Evolutionary conservation across 2,888 invertebrate genomes (phyloP), one percentile per base, ranked within the genome.

Genomic region (Zeuzera pyrina): DNA sequence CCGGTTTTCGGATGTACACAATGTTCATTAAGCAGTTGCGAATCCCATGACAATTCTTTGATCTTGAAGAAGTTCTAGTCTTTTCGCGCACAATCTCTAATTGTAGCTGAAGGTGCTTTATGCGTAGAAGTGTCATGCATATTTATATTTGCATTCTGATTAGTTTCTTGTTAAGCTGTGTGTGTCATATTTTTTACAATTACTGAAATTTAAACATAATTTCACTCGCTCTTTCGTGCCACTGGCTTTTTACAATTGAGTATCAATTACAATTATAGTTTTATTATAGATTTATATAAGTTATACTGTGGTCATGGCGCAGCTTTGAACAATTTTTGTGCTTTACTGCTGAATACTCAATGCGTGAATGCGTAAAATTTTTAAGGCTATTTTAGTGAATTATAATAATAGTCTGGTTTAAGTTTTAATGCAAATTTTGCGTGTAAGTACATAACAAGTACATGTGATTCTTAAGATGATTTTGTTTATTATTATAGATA

Each of bases 261-360:
- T 59, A 58, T 58, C 56, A 50, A 43, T 53, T 51, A n/a, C n/a
- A n/a, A n/a, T n/a, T n/a, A n/a, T 47, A 40, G 39, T 43, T 42
- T 43, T 45, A 49, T 45, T 49, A 8, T 25, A 25, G 25, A 22
- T 12, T 8, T 12, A 46, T 44, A 30, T 50, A 51, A 51, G 41
- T 49, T 45, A 44, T 54, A 66, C 48, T 61, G 66, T 74, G 71
- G 70, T 76, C 72, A 70, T 57, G 74, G 78, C 72, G 81, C 83
- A 83, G 83, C 83, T 81, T 76, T 58, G 77, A 83, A 70, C 77
- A 81, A 79, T 56, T 57, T 63, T 69, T 68, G 74, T 78, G 83
- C 83, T 83, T 83, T 83, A 83, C 62, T 64, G 78, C 78, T 74
- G 72, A 83, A 83, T 83, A 81, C 83, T 83, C 81, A 81, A n/a